Percentiles rank a stretch among this genome's conserved stretches.
These are phyloP conservation scores for Hylia prasina DNA, from an alignment of 2,113 vertebrate species.

Conservation along the genomic window DNA sequence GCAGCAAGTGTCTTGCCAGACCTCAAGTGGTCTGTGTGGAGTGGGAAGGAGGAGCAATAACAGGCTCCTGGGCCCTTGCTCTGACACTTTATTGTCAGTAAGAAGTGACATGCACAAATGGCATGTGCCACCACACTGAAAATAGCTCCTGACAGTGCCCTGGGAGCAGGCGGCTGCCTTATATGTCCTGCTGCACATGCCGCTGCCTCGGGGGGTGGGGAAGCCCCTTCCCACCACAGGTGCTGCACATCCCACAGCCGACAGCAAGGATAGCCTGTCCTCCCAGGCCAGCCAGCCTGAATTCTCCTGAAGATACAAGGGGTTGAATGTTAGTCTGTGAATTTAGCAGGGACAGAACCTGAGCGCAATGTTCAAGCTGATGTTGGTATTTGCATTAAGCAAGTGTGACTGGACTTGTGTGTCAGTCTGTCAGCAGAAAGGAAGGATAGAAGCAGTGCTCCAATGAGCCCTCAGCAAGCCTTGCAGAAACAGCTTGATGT, in stretches of 20 bases:
- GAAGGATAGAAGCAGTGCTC: not conserved
- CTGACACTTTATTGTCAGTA: conserved; percentile 56
- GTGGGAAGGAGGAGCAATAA: not conserved
- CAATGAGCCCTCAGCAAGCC: fast-evolving
- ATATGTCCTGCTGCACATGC: conserved; percentile 74
- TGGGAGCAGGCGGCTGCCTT: conserved; percentile 70
- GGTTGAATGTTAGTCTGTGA: not conserved
- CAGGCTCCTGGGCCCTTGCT: not conserved
- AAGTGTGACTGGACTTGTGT: not conserved
- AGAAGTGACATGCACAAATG: conserved; percentile 83
- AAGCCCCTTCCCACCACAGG: not conserved
- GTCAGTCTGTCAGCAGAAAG: not conserved
- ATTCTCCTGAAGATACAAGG: fast-evolving
- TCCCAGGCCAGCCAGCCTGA: not conserved
- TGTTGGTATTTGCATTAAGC: not conserved
- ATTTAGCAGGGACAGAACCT: fast-evolving
- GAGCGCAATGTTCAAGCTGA: fast-evolving
- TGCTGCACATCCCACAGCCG: not conserved
- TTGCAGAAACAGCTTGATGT: not conserved
- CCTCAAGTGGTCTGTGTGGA: not conserved
- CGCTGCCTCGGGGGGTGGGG: not conserved
- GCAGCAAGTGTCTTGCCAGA: fast-evolving
- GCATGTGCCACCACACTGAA: conserved; percentile 81
- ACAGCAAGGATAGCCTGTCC: fast-evolving
- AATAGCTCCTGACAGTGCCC: conserved; percentile 80